These are phyloP conservation scores for Hartigia nigra DNA, from an alignment of 2,888 invertebrate genomes.

Conservation along the genomic window DNA sequence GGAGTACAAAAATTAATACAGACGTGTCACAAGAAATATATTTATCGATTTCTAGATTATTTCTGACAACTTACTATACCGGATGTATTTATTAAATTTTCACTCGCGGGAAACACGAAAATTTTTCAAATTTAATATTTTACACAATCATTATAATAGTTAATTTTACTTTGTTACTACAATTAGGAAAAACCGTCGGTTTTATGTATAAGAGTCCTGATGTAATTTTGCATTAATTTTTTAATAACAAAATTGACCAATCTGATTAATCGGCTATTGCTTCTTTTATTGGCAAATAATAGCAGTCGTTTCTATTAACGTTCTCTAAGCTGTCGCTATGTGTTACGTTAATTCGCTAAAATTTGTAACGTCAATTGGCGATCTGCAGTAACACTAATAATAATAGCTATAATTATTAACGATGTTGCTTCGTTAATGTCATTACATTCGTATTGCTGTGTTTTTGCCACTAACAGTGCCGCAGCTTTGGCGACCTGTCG, in stretches of 20 bases:
- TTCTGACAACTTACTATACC: background rate
- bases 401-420: background rate
- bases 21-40: background rate
- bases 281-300: background rate
- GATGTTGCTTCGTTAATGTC: background rate
- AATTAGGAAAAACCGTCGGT: background rate
- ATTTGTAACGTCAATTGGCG: background rate
- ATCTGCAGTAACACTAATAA: background rate
- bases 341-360: background rate
- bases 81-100: background rate
- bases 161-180: background rate
- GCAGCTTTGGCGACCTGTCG: constrained; percentile 73
- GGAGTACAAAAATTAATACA: background rate
- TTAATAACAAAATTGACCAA: background rate
- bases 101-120: background rate
- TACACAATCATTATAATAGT: background rate
- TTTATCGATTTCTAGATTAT: background rate
- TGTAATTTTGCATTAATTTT: background rate
- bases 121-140: background rate
- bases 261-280: background rate
- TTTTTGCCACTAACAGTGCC: constrained; percentile 68
- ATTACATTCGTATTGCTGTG: constrained; percentile 34
- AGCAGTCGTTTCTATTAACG: background rate
- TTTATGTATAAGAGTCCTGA: background rate
- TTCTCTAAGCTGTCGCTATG: background rate